These are phyloP conservation scores for Meteorus sp. DNA, from an alignment of 1,140 invertebrate genomes.

Conservation along the genomic window DNA sequence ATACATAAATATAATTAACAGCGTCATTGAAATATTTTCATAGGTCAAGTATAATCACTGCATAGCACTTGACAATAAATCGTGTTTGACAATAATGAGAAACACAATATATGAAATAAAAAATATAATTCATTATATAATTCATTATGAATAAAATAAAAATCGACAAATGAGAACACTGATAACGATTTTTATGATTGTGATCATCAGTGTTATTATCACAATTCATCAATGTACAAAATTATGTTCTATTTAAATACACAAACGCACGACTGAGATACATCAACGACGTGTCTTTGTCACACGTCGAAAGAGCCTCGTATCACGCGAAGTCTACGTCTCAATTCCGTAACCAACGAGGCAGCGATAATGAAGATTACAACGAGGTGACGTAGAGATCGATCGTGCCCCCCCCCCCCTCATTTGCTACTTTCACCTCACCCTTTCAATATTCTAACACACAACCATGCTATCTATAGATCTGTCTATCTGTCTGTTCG, in stretches of 20 bases:
- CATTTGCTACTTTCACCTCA: too few species aligned
- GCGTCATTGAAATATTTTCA: conserved; percentile 24
- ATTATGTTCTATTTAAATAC: neutral
- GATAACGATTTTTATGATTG: too few species aligned
- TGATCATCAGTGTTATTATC: too few species aligned
- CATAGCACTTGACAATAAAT: neutral
- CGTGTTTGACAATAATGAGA: neutral
- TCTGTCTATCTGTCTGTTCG: too few species aligned
- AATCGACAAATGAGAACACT: too few species aligned
- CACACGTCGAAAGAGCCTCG: neutral
- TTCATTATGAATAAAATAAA: too few species aligned
- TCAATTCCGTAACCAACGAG: neutral
- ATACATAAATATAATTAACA: conserved; percentile 22
- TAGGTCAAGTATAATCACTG: neutral
- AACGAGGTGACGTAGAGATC: neutral
- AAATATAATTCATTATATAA: too few species aligned
- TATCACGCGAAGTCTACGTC: neutral
- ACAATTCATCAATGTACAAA: too few species aligned
- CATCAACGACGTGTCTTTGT: neutral
- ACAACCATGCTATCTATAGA: too few species aligned
- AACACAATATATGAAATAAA: too few species aligned
- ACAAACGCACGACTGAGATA: neutral
- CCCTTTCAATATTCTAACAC: too few species aligned
- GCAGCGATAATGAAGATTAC: neutral
- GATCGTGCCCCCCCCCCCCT: neutral